Conservation (phyloP, 2,113 vertebrate genomes). For the Dasypus novemcinctus region DNA sequence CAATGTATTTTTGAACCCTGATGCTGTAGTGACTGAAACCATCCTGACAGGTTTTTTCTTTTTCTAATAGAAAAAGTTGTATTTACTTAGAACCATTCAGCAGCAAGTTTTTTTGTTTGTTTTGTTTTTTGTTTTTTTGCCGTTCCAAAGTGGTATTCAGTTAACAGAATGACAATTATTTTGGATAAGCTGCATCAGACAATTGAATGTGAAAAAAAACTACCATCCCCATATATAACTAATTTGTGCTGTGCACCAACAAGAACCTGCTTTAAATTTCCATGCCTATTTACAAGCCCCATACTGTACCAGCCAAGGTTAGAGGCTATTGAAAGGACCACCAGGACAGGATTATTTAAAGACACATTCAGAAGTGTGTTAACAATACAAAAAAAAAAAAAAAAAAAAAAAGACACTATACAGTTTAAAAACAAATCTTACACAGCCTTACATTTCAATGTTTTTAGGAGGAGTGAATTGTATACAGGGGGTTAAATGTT, state of each 20-base stretch:
- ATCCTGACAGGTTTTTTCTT: not conserved
- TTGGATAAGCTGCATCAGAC: no score
- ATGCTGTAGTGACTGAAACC: not conserved
- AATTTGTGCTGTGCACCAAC: conserved; percentile 92
- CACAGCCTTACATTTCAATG: no score
- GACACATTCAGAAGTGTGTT: conserved; percentile 95
- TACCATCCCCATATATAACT: conserved; percentile 88
- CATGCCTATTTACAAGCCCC: conserved; percentile 89
- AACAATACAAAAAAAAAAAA: conserved; percentile 95
- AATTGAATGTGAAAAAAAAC: conserved; percentile 72
- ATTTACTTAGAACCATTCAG: no score
- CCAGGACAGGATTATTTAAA: conserved; percentile 91
- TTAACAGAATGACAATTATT: no score
- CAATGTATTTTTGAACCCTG: conserved; percentile 26
- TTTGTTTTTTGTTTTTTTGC: no score
- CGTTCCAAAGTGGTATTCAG: no score
- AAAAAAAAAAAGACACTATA: no score
- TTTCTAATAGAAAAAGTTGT: no score
- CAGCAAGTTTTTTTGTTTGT: no score
- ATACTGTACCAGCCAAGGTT: conserved; percentile 92
- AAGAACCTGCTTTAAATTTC: conserved; percentile 88
- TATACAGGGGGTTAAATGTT: no score
- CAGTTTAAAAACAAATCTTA: no score
- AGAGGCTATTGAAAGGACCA: conserved; percentile 92
- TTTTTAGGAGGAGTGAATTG: no score